A percentile compares a stretch with the other conserved stretches of the same genome.
These are phyloP conservation scores for Drepana falcataria DNA, from an alignment of 2,888 invertebrate species.

Conservation along the genomic window DNA sequence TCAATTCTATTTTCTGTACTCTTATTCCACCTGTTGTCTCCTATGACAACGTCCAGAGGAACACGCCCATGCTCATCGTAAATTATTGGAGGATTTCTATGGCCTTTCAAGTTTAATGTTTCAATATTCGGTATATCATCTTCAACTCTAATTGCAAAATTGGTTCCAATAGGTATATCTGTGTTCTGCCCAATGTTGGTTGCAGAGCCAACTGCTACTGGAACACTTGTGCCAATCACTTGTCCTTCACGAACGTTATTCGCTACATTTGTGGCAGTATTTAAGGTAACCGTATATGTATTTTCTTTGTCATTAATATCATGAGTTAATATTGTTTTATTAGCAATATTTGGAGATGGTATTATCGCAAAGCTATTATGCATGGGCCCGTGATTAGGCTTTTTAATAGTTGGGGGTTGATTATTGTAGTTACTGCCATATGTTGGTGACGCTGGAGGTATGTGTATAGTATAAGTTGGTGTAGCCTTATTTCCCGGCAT, in stretches of 20 bases:
- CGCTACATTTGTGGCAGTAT: slow-evolving; percentile 60
- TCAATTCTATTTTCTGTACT: slow-evolving; percentile 31
- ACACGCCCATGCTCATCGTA: slow-evolving; percentile 33
- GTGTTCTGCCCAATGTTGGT: slow-evolving; percentile 52
- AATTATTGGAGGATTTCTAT: slow-evolving; percentile 33
- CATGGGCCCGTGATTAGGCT: slow-evolving; percentile 10
- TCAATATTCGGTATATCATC: slow-evolving; percentile 53
- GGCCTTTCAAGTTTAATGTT: slow-evolving; percentile 45
- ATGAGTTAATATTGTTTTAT: slow-evolving; percentile 39
- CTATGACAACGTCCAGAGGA: slow-evolving; percentile 37
- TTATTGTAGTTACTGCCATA: slow-evolving; percentile 34
- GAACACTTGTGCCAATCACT: slow-evolving; percentile 58
- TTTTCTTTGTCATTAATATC: slow-evolving; percentile 40
- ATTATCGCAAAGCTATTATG: slow-evolving; percentile 35
- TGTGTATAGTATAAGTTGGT: slow-evolving; percentile 62
- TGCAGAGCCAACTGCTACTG: slow-evolving; percentile 49
- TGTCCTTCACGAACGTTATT: slow-evolving; percentile 45
- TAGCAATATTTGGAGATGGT: slow-evolving; percentile 36
- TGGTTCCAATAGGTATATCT: slow-evolving; percentile 71
- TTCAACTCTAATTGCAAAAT: slow-evolving; percentile 71
- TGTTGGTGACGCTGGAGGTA: slow-evolving; percentile 41
- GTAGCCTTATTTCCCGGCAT: slow-evolving; percentile 54
- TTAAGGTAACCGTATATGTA: slow-evolving; percentile 57
- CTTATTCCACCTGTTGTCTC: slow-evolving; percentile 63
- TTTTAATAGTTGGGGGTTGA: slow-evolving; percentile 15